These are phyloP conservation scores for Thera britannica DNA, from an alignment of 2,888 invertebrate species.

Conservation along the genomic window DNA sequence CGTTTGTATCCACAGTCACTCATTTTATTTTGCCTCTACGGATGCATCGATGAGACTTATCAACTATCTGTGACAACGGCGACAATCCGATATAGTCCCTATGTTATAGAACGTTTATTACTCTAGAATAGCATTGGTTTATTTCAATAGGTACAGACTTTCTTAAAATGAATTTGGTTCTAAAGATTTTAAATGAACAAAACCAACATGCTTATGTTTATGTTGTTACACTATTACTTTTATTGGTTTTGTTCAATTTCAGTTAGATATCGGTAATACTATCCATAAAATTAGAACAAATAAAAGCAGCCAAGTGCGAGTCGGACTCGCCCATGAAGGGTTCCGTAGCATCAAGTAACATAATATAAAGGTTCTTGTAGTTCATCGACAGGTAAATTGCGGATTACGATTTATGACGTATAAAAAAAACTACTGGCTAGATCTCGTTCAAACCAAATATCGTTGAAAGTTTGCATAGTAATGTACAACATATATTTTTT, in stretches of 20 bases:
- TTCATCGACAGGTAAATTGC: no score
- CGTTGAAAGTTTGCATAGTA: no score
- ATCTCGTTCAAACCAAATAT: no score
- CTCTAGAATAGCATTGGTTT: conserved; percentile 20
- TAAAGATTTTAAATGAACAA: conserved; percentile 6
- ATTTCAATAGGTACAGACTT: conserved; percentile 18
- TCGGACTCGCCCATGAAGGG: no score
- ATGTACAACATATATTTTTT: no score
- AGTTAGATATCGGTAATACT: neutral
- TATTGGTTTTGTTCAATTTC: neutral
- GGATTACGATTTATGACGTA: no score
- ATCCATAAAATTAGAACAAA: neutral
- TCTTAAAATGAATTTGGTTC: conserved; percentile 20
- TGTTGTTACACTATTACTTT: neutral
- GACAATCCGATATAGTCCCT: conserved; percentile 27
- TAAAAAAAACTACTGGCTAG: no score
- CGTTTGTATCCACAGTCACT: neutral
- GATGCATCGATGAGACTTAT: conserved; percentile 20
- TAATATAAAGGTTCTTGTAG: no score
- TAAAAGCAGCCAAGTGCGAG: no score
- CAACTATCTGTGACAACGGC: conserved; percentile 17
- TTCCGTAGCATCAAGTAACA: no score
- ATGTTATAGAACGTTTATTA: conserved; percentile 28
- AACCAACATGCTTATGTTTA: no score
- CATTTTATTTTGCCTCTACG: conserved; percentile 13